Evolutionary conservation across 2,113 vertebrate genomes (phyloP).

Genomic region (Eudyptes chrysolophus): DNA sequence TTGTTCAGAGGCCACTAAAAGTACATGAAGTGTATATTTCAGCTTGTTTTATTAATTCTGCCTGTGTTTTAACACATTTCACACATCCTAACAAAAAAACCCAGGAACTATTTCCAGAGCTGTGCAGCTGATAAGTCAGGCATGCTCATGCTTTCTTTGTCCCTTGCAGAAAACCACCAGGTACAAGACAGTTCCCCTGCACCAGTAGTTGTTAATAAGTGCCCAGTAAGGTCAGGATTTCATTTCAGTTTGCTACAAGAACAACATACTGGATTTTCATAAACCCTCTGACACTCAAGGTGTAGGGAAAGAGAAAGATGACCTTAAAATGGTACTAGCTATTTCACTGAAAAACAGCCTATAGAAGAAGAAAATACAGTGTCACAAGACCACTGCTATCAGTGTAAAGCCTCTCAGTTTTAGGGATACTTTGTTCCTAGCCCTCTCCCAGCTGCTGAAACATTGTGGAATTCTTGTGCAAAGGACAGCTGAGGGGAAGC

Average conservation of each 20-base stretch:
- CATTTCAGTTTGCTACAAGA: neutral
- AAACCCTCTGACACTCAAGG: neutral
- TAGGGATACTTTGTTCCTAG: neutral
- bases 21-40: neutral
- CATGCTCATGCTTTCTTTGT: neutral
- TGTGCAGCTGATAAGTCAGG: neutral
- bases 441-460: neutral
- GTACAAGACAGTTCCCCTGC: accelerated
- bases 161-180: neutral
- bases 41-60: neutral
- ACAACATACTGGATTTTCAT: neutral
- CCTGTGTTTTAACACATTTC: neutral
- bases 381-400: too few relatives aligned
- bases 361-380: neutral
- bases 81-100: neutral
- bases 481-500: neutral
- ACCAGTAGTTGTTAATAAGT: accelerated
- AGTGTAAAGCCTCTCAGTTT: neutral
- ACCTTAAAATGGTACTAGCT: neutral
- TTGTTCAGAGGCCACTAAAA: neutral
- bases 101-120: neutral
- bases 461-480: neutral
- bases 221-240: neutral
- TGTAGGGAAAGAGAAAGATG: neutral
- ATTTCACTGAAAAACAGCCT: neutral